These are phyloP conservation scores for Formica selysi DNA, from an alignment of 1,140 invertebrate species.

Conservation along the genomic window DNA sequence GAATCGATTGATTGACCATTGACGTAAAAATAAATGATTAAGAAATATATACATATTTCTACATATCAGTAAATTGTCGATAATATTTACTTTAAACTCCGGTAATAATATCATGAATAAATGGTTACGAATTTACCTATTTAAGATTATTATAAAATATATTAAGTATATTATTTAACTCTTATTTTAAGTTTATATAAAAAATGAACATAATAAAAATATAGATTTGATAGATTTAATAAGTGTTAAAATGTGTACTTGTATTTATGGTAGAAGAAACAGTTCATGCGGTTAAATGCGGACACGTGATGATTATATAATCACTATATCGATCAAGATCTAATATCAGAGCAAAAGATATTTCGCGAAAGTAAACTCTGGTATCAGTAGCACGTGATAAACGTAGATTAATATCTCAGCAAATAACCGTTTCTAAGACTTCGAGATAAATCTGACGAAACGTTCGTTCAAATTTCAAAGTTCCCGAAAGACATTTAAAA, in stretches of 20 bases:
- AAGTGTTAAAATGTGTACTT: not conserved
- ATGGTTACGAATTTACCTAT: not conserved
- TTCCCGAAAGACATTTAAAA: not conserved
- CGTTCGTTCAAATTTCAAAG: not conserved
- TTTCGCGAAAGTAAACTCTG: not conserved
- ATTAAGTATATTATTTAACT: no score
- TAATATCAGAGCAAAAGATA: slow-evolving; percentile 8
- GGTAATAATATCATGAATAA: not conserved
- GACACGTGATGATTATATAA: slow-evolving; percentile 18
- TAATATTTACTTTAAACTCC: not conserved
- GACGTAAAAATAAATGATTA: slow-evolving; percentile 32
- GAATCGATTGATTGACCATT: not conserved
- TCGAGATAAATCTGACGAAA: not conserved
- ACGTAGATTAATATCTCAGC: not conserved
- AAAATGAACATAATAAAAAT: not conserved
- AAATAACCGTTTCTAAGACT: not conserved
- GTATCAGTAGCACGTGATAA: slow-evolving; percentile 17
- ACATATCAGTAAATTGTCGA: not conserved
- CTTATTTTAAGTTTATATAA: no score
- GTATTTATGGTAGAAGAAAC: not conserved
- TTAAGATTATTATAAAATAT: not conserved
- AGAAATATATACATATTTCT: not conserved
- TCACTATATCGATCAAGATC: not conserved
- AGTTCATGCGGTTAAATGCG: not conserved
- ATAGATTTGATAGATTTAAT: not conserved